Evolutionary conservation across 1,140 invertebrate genomes (phyloP).

Genomic region (Mya arenaria): DNA sequence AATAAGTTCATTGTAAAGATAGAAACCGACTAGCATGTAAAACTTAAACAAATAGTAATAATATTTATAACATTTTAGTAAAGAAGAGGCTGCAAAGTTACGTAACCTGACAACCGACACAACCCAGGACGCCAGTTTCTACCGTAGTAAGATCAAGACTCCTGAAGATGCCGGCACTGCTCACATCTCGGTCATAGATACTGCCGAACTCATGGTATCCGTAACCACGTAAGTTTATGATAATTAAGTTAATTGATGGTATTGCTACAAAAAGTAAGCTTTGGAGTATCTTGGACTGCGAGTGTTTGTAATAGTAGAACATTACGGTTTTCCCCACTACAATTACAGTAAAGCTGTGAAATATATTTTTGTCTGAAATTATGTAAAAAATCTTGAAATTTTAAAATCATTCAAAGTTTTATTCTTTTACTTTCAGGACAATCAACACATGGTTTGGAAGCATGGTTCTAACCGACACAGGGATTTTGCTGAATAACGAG

Average conservation of each 20-base stretch:
- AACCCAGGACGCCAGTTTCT: conserved; percentile 82
- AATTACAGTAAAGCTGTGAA: too few species aligned
- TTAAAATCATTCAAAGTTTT: too few species aligned
- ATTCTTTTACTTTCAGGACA: conserved; percentile 82
- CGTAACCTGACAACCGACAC: conserved; percentile 87
- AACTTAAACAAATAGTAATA: too few species aligned
- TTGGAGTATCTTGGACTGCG: too few species aligned
- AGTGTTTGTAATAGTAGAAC: too few species aligned
- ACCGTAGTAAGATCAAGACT: conserved; percentile 51
- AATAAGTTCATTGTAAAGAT: too few species aligned
- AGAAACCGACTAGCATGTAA: too few species aligned
- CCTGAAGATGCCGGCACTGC: conserved; percentile 87
- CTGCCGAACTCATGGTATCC: conserved; percentile 87
- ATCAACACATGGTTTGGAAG: conserved; percentile 83
- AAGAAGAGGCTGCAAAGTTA: conserved; percentile 85
- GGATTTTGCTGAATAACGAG: conserved; percentile 94
- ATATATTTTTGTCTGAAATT: too few species aligned
- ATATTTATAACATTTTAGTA: conserved; percentile 42
- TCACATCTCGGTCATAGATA: conserved; percentile 92
- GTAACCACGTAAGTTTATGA: conserved; percentile 85
- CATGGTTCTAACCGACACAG: conserved; percentile 85
- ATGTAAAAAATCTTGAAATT: too few species aligned
- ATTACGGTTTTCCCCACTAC: too few species aligned
- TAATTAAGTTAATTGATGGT: neutral
- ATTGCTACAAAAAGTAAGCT: too few species aligned